Evolutionary conservation across 2,797 vertebrate genomes (phyloP), one percentile per base, ranked within the genome.

Genomic region (Fistularia tabacaria): DNA sequence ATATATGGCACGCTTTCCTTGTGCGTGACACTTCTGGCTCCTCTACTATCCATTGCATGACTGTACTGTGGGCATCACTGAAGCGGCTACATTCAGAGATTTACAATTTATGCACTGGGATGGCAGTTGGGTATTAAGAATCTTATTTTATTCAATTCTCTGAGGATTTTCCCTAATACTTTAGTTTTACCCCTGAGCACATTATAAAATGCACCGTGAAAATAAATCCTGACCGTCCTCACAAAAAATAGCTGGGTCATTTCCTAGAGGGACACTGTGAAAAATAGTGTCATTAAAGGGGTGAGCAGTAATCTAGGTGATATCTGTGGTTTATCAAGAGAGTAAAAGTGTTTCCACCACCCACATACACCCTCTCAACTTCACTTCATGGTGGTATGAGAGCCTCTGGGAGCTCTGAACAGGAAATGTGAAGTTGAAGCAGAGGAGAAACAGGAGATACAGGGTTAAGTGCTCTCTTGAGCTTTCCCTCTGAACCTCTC

Each of bases 391-490:
- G 49, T 59, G 53, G 38, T 4, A 50, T 64, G 36, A 43, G 54
- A 46, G 66, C 66, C 59, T 49, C 15, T 40, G 48, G 54, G 66
- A 65, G 38, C 46, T 39, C 36, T 0, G 38, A 60, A 54, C 57
- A 46, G 46, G 42, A 45, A 59, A 53, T 55, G 52, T 62, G 51
- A 71, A 61, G 69, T 59, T 56, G 55, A 73, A 45, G 40, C 43
- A 54, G 55, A 49, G 46, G 56, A 43, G 37, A 51, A 9, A 8
- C 12, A 40, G 44, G 47, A 65, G 54, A 40, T 57, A 47, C 39
- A 38, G 48, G 61, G 53, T 62, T 66, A 60, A 76, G 38, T 78
- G 75, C 56, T 57, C 75, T 64, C 54, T 57, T 6, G 46, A 75
- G 68, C 53, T 46, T 14, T 51, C 57, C 57, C 10, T 53, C 45